Percentiles rank a stretch among this genome's conserved stretches.
These are phyloP conservation scores for Nymphalis io DNA, from an alignment of 1,140 invertebrate species.

Conservation along the genomic window DNA sequence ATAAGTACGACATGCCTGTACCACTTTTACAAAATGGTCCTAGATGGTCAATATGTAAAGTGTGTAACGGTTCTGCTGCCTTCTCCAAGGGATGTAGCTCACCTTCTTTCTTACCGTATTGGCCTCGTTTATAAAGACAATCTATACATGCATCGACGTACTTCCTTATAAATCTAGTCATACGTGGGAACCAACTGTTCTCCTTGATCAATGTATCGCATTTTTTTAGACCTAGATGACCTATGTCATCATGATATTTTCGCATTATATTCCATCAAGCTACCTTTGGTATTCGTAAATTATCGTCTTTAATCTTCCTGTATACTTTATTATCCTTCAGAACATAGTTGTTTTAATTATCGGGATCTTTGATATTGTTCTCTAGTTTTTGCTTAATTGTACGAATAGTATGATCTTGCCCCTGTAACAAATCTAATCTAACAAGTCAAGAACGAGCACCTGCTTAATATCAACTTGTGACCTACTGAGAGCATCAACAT, in stretches of 20 bases:
- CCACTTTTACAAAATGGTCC: too few relatives aligned
- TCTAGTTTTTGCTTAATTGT: too few relatives aligned
- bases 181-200: constrained; percentile 39
- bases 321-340: neutral
- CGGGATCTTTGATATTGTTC: too few relatives aligned
- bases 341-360: too few relatives aligned
- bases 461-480: too few relatives aligned
- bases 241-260: constrained; percentile 44
- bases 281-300: constrained; percentile 42
- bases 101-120: constrained; percentile 38
- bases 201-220: constrained; percentile 41
- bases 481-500: too few relatives aligned
- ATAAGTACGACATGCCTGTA: too few relatives aligned
- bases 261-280: constrained; percentile 31
- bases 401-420: too few relatives aligned
- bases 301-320: constrained; percentile 3
- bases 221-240: constrained; percentile 41
- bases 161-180: constrained; percentile 47
- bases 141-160: constrained; percentile 40
- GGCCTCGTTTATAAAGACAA: constrained; percentile 37
- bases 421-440: too few relatives aligned
- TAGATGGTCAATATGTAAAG: too few relatives aligned
- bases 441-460: too few relatives aligned
- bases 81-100: constrained; percentile 49
- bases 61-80: constrained; percentile 33